These are phyloP conservation scores for Erebia aethiops DNA, from an alignment of 2,888 invertebrate species.

Conservation along the genomic window DNA sequence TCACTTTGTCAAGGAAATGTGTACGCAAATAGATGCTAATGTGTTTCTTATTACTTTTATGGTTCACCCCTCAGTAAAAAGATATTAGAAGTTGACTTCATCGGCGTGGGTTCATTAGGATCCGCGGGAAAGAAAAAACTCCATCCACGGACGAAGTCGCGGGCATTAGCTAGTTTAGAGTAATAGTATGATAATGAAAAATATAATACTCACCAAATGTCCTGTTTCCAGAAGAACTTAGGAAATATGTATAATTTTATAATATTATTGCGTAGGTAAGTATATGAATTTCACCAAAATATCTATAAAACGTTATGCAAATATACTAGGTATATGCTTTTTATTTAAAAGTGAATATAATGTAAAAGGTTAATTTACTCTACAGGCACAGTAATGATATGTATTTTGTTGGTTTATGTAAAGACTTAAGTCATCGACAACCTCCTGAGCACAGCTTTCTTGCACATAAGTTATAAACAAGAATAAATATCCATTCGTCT, in stretches of 20 bases:
- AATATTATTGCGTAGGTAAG: conserved; percentile 25
- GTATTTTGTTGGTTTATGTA: conserved; percentile 67
- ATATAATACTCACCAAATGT: conserved; percentile 38
- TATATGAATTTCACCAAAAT: conserved; percentile 43
- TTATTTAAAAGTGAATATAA: conserved; percentile 30
- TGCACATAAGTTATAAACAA: conserved; percentile 36
- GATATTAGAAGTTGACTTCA: background rate
- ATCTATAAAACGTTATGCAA: conserved; percentile 43
- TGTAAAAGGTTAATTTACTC: conserved; percentile 49
- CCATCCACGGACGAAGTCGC: too few species aligned
- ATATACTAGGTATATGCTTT: conserved; percentile 26
- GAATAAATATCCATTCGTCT: conserved; percentile 18
- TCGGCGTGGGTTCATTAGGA: background rate
- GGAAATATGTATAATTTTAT: conserved; percentile 12
- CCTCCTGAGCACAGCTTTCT: conserved; percentile 35
- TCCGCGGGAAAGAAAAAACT: too few species aligned
- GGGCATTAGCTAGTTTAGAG: too few species aligned
- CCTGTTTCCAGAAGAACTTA: conserved; percentile 28
- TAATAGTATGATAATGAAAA: background rate
- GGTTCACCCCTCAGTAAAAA: conserved; percentile 28
- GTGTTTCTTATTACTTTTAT: conserved; percentile 41
- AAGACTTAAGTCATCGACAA: conserved; percentile 49
- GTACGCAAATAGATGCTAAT: conserved; percentile 55
- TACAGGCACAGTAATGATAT: conserved; percentile 80
- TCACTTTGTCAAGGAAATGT: conserved; percentile 65